phyloP scores from a whole-genome alignment of 2,113 vertebrate genomes.

The Apistogramma diplotaenia region DNA sequence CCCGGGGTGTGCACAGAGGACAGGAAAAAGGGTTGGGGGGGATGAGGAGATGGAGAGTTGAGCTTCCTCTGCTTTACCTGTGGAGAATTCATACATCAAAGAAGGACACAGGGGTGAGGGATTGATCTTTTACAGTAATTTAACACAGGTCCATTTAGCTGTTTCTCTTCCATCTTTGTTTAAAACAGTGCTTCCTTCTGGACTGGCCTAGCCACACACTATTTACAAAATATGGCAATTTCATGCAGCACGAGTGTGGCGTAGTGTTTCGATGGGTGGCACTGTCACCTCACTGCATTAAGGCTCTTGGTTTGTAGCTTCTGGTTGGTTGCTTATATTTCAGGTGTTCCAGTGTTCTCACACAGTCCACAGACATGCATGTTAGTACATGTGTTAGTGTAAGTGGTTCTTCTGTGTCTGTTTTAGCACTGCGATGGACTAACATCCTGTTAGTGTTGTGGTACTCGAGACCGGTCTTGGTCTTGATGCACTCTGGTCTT shows the following conservation, averaged over 20 bases:
- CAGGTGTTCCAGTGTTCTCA: background rate
- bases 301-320: background rate
- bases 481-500: too few species aligned
- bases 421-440: background rate
- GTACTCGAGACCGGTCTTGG: too few species aligned
- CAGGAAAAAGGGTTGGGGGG: background rate
- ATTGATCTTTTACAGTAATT: conserved; percentile 16
- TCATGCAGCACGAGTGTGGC: background rate
- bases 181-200: background rate
- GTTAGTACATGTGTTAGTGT: background rate
- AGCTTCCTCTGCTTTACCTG: conserved; percentile 4
- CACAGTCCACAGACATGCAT: background rate
- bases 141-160: background rate
- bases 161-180: background rate
- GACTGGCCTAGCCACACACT: background rate
- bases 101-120: background rate
- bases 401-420: background rate
- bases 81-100: conserved; percentile 23
- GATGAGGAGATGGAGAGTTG: background rate
- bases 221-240: background rate
- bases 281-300: background rate
- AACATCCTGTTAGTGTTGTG: too few species aligned
- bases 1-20: background rate
- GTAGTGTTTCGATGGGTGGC: background rate
- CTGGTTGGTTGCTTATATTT: fast-evolving